Evolutionary conservation across 2,113 vertebrate genomes (phyloP).

Genomic region (Dolichallabes microphthalmus): DNA sequence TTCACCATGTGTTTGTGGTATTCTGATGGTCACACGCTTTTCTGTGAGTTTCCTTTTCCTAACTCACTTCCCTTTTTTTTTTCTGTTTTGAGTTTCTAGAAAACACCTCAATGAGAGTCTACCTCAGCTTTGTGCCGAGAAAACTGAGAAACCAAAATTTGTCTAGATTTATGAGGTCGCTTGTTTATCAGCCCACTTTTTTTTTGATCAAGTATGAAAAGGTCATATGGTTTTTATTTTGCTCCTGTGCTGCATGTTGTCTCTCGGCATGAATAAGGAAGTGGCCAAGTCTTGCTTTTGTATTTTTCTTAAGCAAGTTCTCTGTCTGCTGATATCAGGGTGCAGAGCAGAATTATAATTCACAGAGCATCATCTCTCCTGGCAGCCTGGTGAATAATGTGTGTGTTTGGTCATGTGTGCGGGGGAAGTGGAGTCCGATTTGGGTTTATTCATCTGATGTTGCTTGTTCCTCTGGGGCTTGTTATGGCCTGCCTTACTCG

Average conservation of each 20-base stretch:
- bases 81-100: not conserved
- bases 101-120: not conserved
- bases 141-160: not conserved
- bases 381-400: constrained; percentile 15
- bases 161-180: not conserved
- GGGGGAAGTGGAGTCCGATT: not conserved
- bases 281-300: not conserved
- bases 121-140: not conserved
- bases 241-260: not conserved
- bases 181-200: not conserved
- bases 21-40: not conserved
- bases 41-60: constrained; percentile 13
- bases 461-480: constrained; percentile 41
- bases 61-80: not conserved
- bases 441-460: constrained; percentile 34
- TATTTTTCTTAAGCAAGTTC: not conserved
- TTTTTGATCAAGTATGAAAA: not conserved
- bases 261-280: constrained; percentile 1
- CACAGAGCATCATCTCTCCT: not conserved
- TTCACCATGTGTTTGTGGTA: not conserved
- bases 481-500: constrained; percentile 58
- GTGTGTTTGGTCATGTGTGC: constrained; percentile 28
- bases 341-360: constrained; percentile 7
- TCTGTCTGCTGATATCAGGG: not conserved
- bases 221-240: not conserved